Percentiles rank a stretch among this genome's conserved stretches.
phyloP scores from a whole-genome alignment of 2,113 vertebrate species.

The Callipepla californica region DNA sequence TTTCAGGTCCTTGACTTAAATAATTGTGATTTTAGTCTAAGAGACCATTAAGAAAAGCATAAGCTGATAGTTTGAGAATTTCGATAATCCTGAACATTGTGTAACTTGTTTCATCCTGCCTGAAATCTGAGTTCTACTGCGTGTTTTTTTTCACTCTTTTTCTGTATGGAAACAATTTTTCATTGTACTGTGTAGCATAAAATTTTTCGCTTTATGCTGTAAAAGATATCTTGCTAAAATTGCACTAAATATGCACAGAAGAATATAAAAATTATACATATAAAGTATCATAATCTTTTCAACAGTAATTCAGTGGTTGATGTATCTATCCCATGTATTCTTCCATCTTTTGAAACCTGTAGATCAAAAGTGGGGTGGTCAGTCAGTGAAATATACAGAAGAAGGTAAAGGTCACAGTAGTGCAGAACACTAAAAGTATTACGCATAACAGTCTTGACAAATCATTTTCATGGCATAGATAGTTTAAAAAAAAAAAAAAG shows the following conservation, averaged over 20 bases:
- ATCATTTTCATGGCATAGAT: conserved; percentile 55
- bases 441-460: conserved; percentile 43
- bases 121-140: background rate
- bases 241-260: background rate
- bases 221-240: background rate
- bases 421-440: conserved; percentile 64
- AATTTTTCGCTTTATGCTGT: background rate
- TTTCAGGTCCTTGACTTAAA: background rate
- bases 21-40: background rate
- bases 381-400: conserved; percentile 44
- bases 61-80: background rate
- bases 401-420: conserved; percentile 47
- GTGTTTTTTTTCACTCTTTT: background rate
- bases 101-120: background rate
- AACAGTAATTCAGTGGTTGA: background rate
- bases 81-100: background rate
- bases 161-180: background rate
- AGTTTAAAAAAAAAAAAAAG: conserved; percentile 54
- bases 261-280: background rate
- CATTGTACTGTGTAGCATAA: background rate
- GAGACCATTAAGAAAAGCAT: background rate
- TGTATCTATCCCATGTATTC: background rate
- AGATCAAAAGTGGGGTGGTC: conserved; percentile 26
- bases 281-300: background rate
- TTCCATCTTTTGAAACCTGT: background rate